Conservation (phyloP, 1,140 invertebrate genomes). For the Drosophila mojavensis region DNA sequence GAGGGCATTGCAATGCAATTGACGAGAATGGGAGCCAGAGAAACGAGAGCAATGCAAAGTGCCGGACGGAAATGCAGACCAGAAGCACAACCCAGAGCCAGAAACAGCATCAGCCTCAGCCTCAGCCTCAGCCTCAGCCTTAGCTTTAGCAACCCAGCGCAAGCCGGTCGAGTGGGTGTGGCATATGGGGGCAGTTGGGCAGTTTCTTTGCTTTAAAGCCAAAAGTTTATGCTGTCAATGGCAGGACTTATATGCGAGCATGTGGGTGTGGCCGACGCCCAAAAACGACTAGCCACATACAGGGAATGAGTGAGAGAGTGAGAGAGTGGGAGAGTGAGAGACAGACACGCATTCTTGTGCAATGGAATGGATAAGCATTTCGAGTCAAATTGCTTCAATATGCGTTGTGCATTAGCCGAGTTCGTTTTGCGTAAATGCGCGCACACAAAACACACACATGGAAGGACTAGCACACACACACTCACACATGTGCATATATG, state of each 20-base stretch:
- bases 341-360: slow-evolving; percentile 44
- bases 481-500: slow-evolving; percentile 35
- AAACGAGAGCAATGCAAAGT: slow-evolving; percentile 54
- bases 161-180: neutral
- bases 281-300: slow-evolving; percentile 16
- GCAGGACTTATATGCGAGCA: slow-evolving; percentile 35
- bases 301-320: slow-evolving; percentile 2
- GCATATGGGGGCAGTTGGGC: slow-evolving; percentile 14
- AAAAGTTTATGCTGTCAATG: slow-evolving; percentile 61
- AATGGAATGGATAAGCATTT: slow-evolving; percentile 71
- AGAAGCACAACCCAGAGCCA: slow-evolving; percentile 37
- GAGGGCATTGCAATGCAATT: slow-evolving; percentile 65
- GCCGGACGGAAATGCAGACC: slow-evolving; percentile 67
- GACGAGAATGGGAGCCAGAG: slow-evolving; percentile 62
- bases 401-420: slow-evolving; percentile 73
- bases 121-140: too few relatives aligned
- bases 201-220: slow-evolving; percentile 60
- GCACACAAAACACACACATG: slow-evolving; percentile 14
- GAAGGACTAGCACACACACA: slow-evolving; percentile 34
- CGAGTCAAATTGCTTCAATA: slow-evolving; percentile 74
- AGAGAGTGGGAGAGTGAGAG: neutral
- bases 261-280: neutral
- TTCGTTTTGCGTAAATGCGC: slow-evolving; percentile 78
- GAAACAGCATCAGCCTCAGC: neutral
- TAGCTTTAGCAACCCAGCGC: too few relatives aligned